Conservation (phyloP, 1,140 invertebrate species). For the Hydropsyche tenuis region DNA sequence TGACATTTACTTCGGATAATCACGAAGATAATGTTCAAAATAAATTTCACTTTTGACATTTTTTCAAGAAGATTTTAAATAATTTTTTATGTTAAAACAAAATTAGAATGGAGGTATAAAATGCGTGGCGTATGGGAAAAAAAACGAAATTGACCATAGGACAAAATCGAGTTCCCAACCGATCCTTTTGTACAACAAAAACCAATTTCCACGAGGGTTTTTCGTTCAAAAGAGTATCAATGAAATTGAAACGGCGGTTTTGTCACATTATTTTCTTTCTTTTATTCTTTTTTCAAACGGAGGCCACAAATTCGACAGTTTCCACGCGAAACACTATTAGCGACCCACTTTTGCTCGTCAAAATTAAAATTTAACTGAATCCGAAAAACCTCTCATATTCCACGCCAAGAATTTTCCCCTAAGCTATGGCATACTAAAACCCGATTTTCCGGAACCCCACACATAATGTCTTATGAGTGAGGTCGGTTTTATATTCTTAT, state of each 20-base stretch:
- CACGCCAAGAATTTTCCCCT: neutral
- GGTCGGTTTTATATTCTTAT: too few relatives aligned
- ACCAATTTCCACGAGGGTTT: neutral
- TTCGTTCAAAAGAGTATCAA: neutral
- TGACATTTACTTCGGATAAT: too few relatives aligned
- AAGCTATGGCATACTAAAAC: neutral
- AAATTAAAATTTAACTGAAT: neutral
- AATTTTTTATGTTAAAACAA: too few relatives aligned
- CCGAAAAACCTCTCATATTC: neutral
- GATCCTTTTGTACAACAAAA: conserved; percentile 19
- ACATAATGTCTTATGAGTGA: too few relatives aligned
- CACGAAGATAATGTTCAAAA: too few relatives aligned
- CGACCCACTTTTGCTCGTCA: too few relatives aligned
- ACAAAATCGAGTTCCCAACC: neutral
- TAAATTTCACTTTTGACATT: too few relatives aligned
- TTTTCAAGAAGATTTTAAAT: too few relatives aligned
- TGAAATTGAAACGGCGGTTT: neutral
- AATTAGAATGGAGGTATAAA: neutral
- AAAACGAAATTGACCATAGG: neutral
- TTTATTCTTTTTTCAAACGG: neutral
- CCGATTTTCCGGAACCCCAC: too few relatives aligned
- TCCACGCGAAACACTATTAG: too few relatives aligned
- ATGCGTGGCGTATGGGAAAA: too few relatives aligned
- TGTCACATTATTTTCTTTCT: neutral
- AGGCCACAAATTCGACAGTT: too few relatives aligned